Evolutionary conservation across 2,113 vertebrate genomes (phyloP), one percentile per base, ranked within the genome.

Genomic region (Mesitornis unicolor): DNA sequence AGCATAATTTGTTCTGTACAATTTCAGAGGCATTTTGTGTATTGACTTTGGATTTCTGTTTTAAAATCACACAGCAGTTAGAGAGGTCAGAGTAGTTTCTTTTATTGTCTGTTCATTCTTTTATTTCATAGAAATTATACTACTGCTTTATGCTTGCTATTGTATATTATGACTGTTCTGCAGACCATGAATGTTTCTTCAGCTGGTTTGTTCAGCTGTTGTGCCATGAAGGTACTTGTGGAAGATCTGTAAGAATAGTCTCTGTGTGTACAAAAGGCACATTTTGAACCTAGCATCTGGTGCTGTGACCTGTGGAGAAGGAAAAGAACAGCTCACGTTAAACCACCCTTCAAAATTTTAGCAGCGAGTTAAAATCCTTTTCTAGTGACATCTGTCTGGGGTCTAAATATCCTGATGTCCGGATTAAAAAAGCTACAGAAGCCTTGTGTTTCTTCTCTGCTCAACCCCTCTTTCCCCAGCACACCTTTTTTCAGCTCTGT

Each of bases 91-190:
- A 87, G 36, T 13, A 29, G 36, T 91, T 96, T 80, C 54, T 87
- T 54, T 87, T 77, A 69, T 81, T 95, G 76, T 84, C 80, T 33
- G 33, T 71, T 90, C 73, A 53, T 90, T 96, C 89, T 92, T 96
- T 42, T 65, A 84, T 89, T 89, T 89, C 87, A 94, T 89, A 87
- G 35, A 60, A 92, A 84, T 84, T 77, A 71, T 22, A 22, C 0
- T 9, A 77, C 38, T 80, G 35, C 9, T 61, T 92, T 94, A 53
- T 89, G 31, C 54, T 92, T 69, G 59, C 93, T 84, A 96, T 97
- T 97, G 96, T 96, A 75, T 38, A 96, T 95, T 96, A 95, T 95
- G 42, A 88, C 88, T 88, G 91, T 93, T 57, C 85, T 88, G 61
- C 78, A 93, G 93, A 96, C 93, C 93, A 96, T 95, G 88, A 96